Evolutionary conservation across 2,888 invertebrate genomes (phyloP).

Genomic region (Argyresthia albistria): DNA sequence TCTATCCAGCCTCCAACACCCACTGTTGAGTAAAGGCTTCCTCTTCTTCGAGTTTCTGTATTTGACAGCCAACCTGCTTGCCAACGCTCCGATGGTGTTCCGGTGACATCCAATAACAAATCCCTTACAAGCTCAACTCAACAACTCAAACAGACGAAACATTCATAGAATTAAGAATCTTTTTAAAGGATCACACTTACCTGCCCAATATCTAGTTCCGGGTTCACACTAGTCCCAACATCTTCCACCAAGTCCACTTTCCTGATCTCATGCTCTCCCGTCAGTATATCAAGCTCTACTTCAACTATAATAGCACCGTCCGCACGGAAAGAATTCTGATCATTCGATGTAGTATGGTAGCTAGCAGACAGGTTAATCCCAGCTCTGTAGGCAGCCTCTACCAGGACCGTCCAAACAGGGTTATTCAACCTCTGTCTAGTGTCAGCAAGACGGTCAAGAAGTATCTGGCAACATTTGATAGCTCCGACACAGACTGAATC

Average conservation of each 20-base stretch:
- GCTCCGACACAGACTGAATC: conserved; percentile 35
- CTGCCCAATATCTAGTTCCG: conserved; percentile 72
- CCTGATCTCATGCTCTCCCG: conserved; percentile 68
- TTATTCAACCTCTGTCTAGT: conserved; percentile 27
- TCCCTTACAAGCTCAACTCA: too few relatives aligned
- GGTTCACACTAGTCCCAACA: conserved; percentile 69
- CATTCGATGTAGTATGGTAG: conserved; percentile 19
- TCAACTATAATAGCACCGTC: conserved; percentile 69
- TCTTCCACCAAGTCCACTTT: conserved; percentile 74
- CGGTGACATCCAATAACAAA: too few relatives aligned
- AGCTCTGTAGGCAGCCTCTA: conserved; percentile 17
- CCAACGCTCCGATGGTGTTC: too few relatives aligned
- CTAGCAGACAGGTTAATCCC: conserved; percentile 26
- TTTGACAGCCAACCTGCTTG: too few relatives aligned
- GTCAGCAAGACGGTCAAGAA: conserved; percentile 38
- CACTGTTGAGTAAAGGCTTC: too few relatives aligned
- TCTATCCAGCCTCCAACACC: too few relatives aligned
- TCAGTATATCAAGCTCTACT: conserved; percentile 76
- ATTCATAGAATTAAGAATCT: too few relatives aligned
- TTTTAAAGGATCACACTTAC: conserved; percentile 9
- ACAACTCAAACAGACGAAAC: too few relatives aligned
- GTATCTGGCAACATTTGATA: conserved; percentile 42
- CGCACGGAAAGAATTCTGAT: conserved; percentile 45
- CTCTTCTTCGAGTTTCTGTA: too few relatives aligned
- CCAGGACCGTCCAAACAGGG: conserved; percentile 32